These are phyloP conservation scores for Allolobophora icterica DNA, from an alignment of 2,888 invertebrate genomes.

Conservation along the genomic window DNA sequence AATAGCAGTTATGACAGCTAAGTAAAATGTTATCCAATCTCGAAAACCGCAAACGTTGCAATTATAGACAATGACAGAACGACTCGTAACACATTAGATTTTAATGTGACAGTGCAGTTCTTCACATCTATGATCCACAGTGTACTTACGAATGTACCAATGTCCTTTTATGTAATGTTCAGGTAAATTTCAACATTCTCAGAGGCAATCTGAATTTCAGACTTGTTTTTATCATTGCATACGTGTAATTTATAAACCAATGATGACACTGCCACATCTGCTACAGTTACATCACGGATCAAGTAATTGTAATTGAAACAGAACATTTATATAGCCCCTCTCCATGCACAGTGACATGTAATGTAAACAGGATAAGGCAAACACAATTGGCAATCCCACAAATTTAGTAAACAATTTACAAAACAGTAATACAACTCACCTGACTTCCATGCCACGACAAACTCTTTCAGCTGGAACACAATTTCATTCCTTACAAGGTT, in stretches of 20 bases:
- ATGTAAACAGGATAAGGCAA: background rate
- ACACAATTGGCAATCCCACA: no score
- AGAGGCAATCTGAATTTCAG: no score
- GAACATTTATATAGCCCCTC: background rate
- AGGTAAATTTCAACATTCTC: no score
- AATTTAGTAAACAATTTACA: background rate
- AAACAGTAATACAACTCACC: background rate
- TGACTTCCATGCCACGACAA: background rate
- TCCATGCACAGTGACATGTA: background rate
- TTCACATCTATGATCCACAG: background rate
- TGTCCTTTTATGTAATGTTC: background rate
- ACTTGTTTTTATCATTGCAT: no score
- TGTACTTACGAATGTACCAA: background rate
- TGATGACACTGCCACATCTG: background rate
- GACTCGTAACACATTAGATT: background rate
- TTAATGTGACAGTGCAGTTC: background rate
- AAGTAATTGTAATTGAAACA: background rate
- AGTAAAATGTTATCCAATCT: background rate
- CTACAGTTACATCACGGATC: background rate
- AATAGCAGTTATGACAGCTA: background rate
- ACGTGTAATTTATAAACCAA: no score
- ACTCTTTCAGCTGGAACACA: background rate
- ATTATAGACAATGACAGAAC: background rate
- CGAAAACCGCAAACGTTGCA: background rate
- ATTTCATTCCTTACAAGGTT: background rate